Percentiles rank a stretch among this genome's conserved stretches.
Evolutionary conservation across 2,888 invertebrate genomes (phyloP).

Genomic region (Octonoba sinensis): DNA sequence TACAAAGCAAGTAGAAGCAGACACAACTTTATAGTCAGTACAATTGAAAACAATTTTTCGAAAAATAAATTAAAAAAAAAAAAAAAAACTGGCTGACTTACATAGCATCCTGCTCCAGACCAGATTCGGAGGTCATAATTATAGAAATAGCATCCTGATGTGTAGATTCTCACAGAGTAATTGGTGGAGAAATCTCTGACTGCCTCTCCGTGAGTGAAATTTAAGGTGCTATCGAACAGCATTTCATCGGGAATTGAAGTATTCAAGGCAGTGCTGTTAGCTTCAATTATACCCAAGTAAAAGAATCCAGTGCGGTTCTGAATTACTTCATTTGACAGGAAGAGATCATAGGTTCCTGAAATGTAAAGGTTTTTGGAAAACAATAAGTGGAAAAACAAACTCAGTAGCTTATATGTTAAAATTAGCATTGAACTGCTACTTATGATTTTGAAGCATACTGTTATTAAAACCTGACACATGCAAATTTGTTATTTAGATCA

Average conservation of each 20-base stretch:
- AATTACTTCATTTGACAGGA: slow-evolving; percentile 66
- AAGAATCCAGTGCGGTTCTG: slow-evolving; percentile 69
- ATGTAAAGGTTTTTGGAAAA: not conserved
- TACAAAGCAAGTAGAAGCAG: too few relatives aligned
- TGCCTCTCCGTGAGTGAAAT: slow-evolving; percentile 67
- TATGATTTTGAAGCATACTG: too few relatives aligned
- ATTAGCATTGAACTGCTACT: too few relatives aligned
- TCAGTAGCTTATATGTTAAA: too few relatives aligned
- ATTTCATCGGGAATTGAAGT: slow-evolving; percentile 68
- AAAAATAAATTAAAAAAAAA: too few relatives aligned
- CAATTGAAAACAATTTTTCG: too few relatives aligned
- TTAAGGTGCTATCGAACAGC: slow-evolving; percentile 65
- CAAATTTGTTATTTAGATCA: too few relatives aligned
- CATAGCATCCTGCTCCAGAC: slow-evolving; percentile 69
- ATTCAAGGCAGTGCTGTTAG: slow-evolving; percentile 56
- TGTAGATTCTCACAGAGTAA: slow-evolving; percentile 70
- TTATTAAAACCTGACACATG: too few relatives aligned
- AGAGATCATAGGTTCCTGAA: slow-evolving; percentile 66
- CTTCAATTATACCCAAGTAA: slow-evolving; percentile 69
- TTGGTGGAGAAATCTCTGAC: slow-evolving; percentile 69
- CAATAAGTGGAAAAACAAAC: too few relatives aligned
- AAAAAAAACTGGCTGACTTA: slow-evolving; percentile 56
- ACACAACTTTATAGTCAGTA: too few relatives aligned
- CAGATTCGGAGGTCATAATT: slow-evolving; percentile 68
- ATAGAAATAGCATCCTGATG: slow-evolving; percentile 71